Base-by-base conservation (phyloP, 2,888 invertebrate species). In the Eudasyphora cyanicolor region DNA sequence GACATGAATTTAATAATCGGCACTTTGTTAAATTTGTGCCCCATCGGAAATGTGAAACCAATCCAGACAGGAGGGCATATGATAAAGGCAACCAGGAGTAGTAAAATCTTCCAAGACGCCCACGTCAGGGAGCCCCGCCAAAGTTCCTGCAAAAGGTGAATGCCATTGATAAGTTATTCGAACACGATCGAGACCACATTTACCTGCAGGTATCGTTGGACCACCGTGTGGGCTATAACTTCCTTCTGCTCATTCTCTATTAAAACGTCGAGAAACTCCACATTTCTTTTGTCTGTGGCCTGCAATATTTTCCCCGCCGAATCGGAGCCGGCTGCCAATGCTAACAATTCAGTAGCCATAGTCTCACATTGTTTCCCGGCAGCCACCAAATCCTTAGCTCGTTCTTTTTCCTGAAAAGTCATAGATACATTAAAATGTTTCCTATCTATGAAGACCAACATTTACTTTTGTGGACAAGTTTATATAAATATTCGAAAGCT, bases 1-100 rank as follows among this genome's bases (percentile, higher is more conserved):
- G 99, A 98, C 97, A 99, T 99, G 93, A 99, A 99, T 93, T 99
- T 99, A 90, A 99, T 98, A 90, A 99, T 99, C 80, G 99, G 99
- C 89, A 99, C 98, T 94, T 98, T 98, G 94, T 98, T 97, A 93
- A 97, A 98, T 92, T 97, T 97, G 93, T 98, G 98, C 54, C 97
- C 97, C 90, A 98, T 93, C 73, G 99, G 99, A 90, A 99, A 95
- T 85, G 98, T 98, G 92, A 99, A 98, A 70, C 97, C 96, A 87
- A 99, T 93, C 99, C 99, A 99, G 38, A 99, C 96, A 6, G 99
- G 98, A 49, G 99, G 99, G 90, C 98, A 98, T 76, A 98, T 93
- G 89, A 99, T 95, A 91, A 99, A 97, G 87, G 96, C 95, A 89
- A 98, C 95, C 92, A 99, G 96, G 90, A 99, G 95, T 86, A 98